These are phyloP conservation scores for Megaustenia siamemsis DNA, from an alignment of 2,888 invertebrate genomes.

Conservation along the genomic window DNA sequence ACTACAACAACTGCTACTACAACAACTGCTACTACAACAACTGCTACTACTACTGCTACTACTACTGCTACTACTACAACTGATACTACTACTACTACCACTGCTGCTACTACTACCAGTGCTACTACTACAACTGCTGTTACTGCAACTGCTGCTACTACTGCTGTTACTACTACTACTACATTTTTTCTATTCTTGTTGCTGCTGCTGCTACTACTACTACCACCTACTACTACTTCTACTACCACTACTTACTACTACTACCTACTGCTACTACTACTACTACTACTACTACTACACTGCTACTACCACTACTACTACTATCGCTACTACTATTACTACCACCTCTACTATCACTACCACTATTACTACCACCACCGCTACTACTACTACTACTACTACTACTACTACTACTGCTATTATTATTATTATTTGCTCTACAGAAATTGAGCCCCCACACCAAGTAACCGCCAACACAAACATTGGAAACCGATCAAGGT, in stretches of 20 bases:
- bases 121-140: background rate
- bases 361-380: conserved; percentile 30
- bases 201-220: background rate
- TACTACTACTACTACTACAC: too few species aligned
- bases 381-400: conserved; percentile 8
- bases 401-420: conserved; percentile 23
- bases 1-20: conserved; percentile 42
- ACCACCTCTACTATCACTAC: background rate
- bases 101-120: too few species aligned
- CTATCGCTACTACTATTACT: background rate
- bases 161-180: background rate
- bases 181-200: conserved; percentile 13
- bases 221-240: conserved; percentile 18
- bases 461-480: too few species aligned
- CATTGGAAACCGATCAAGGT: too few species aligned
- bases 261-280: too few species aligned
- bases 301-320: conserved; percentile 2
- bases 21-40: conserved; percentile 39
- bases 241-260: too few species aligned
- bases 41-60: conserved; percentile 32
- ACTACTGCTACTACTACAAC: conserved; percentile 25
- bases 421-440: background rate
- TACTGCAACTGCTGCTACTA: background rate
- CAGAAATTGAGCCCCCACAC: too few species aligned
- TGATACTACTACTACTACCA: too few species aligned